Evolutionary conservation across 2,113 vertebrate genomes (phyloP).

Genomic region (Carettochelys insculpta): DNA sequence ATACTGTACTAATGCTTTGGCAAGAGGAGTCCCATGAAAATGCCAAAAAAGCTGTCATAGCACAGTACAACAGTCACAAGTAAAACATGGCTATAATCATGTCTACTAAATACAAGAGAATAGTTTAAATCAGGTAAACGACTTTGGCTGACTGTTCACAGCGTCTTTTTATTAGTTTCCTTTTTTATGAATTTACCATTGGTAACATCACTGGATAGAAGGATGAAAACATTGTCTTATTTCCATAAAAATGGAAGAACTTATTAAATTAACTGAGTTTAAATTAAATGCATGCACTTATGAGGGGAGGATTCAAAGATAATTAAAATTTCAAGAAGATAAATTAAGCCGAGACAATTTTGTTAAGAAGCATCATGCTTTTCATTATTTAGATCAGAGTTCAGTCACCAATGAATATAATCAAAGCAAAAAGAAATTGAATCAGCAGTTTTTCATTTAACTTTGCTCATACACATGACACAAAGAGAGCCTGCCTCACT

Average conservation of each 20-base stretch:
- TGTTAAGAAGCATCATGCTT: background rate
- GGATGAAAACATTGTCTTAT: background rate
- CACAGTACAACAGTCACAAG: background rate
- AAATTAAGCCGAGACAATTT: constrained; percentile 24
- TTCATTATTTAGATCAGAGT: background rate
- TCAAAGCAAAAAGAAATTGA: background rate
- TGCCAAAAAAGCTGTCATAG: background rate
- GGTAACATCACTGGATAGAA: background rate
- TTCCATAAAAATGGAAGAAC: constrained; percentile 3
- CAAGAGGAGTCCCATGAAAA: background rate
- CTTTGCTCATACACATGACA: background rate
- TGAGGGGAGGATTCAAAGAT: background rate
- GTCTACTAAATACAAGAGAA: background rate
- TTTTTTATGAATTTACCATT: background rate
- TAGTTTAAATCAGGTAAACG: background rate
- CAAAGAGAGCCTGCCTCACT: background rate
- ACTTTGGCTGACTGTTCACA: background rate
- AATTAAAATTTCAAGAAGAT: constrained; percentile 21
- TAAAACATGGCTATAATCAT: background rate
- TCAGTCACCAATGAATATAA: background rate
- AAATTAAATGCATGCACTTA: constrained; percentile 11
- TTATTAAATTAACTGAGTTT: background rate
- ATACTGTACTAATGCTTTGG: background rate
- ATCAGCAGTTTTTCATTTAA: background rate
- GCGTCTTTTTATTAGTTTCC: background rate